These are phyloP conservation scores for Mallotus villosus DNA, from an alignment of 2,797 vertebrate species.

Conservation along the genomic window DNA sequence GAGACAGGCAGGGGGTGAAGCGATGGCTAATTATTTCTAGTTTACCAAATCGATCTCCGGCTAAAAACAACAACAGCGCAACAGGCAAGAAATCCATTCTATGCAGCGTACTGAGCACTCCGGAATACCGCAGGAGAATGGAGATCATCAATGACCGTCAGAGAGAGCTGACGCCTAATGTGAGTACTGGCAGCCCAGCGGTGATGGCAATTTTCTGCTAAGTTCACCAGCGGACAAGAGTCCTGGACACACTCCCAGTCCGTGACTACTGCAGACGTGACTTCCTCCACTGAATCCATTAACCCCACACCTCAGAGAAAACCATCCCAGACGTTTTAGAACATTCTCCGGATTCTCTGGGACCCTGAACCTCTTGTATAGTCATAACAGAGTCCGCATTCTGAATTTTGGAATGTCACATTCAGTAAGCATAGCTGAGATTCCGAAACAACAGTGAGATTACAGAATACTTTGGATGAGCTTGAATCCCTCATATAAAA, in stretches of 20 bases:
- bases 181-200: slow-evolving; percentile 47
- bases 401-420: neutral
- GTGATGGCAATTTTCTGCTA: slow-evolving; percentile 58
- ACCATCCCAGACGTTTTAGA: too few species aligned
- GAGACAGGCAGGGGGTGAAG: slow-evolving; percentile 58
- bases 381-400: neutral
- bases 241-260: slow-evolving; percentile 60
- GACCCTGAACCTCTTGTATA: too few species aligned
- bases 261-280: slow-evolving; percentile 43
- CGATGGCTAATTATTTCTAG: slow-evolving; percentile 66
- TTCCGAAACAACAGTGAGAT: neutral
- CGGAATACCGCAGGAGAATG: slow-evolving; percentile 63
- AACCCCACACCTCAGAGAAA: neutral
- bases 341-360: too few species aligned
- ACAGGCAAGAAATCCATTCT: slow-evolving; percentile 67
- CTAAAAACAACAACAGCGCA: slow-evolving; percentile 62
- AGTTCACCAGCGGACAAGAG: slow-evolving; percentile 47
- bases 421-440: neutral
- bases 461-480: neutral
- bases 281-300: slow-evolving; percentile 43
- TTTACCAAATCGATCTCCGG: slow-evolving; percentile 66
- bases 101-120: slow-evolving; percentile 36
- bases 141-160: slow-evolving; percentile 70
- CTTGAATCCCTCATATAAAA: neutral
- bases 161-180: slow-evolving; percentile 35